Evolutionary conservation across 1,140 invertebrate species (phyloP).

Genomic region (Drosophila busckii): DNA sequence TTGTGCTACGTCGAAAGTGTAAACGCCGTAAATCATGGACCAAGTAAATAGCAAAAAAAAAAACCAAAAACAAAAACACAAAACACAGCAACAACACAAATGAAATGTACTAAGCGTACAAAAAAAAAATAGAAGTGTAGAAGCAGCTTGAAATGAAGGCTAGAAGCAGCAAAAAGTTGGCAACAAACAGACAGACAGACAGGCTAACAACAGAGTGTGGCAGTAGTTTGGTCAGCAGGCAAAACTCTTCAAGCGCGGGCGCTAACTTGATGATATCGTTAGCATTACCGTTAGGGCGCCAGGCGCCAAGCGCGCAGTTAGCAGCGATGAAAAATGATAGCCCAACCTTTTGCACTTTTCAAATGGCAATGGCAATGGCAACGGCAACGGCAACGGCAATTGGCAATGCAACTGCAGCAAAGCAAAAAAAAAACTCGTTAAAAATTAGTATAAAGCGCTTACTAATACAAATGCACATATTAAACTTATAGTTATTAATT

Average conservation of each 20-base stretch:
- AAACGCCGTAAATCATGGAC: conserved; percentile 66
- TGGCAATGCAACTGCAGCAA: background rate
- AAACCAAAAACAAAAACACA: conserved; percentile 7
- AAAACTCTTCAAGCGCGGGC: conserved; percentile 33
- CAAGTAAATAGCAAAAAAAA: conserved; percentile 53
- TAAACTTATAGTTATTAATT: too few relatives aligned
- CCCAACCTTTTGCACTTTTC: too few relatives aligned
- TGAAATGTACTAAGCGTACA: background rate
- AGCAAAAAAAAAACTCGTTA: background rate
- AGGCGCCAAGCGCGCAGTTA: conserved; percentile 8
- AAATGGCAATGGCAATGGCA: too few relatives aligned
- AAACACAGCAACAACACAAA: conserved; percentile 6
- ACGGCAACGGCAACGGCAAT: too few relatives aligned
- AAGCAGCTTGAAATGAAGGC: conserved; percentile 29
- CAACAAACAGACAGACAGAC: background rate
- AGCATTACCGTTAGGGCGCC: conserved; percentile 47
- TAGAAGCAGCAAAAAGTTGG: conserved; percentile 6
- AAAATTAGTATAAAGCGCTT: too few relatives aligned
- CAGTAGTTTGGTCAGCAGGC: conserved; percentile 12
- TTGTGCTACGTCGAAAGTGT: too few relatives aligned
- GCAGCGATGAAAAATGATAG: too few relatives aligned
- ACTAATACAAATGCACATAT: too few relatives aligned
- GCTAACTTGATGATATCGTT: conserved; percentile 57
- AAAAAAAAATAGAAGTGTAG: too few relatives aligned
- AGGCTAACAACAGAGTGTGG: background rate